Conservation (phyloP, 2,888 invertebrate genomes). For the Salpingus planirostris region DNA sequence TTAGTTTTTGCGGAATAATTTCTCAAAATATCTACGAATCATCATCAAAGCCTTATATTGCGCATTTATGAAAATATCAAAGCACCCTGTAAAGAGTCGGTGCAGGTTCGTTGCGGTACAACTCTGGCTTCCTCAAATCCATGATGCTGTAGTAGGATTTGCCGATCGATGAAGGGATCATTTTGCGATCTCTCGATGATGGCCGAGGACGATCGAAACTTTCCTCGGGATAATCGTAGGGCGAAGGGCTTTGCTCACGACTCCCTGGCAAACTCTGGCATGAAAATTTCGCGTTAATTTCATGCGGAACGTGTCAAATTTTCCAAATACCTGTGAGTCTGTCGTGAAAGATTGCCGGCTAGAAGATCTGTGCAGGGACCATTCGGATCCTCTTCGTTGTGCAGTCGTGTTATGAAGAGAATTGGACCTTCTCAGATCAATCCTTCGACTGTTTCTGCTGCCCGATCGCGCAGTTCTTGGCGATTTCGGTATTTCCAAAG, state of each 20-base stretch:
- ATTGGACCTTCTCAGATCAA: constrained; percentile 33
- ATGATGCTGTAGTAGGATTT: constrained; percentile 40
- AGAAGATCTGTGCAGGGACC: constrained; percentile 51
- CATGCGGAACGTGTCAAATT: no score
- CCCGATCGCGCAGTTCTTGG: constrained; percentile 21
- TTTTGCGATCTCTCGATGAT: constrained; percentile 16
- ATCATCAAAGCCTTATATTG: constrained; percentile 29
- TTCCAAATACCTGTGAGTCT: constrained; percentile 48
- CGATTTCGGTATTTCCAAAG: constrained; percentile 19
- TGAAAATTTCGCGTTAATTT: neutral
- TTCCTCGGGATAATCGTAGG: constrained; percentile 32
- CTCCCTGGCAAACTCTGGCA: constrained; percentile 48
- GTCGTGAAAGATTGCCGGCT: constrained; percentile 59
- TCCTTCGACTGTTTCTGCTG: constrained; percentile 24
- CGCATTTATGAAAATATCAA: constrained; percentile 5
- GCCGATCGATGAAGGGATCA: constrained; percentile 4
- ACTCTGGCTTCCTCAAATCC: constrained; percentile 42
- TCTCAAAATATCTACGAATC: no score
- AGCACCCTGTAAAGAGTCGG: constrained; percentile 35
- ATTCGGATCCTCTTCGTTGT: constrained; percentile 26
- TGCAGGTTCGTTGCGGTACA: constrained; percentile 30
- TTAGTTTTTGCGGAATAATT: no score
- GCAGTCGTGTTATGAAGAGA: constrained; percentile 31
- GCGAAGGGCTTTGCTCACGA: constrained; percentile 44
- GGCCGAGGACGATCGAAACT: constrained; percentile 21